Percentiles rank a stretch among this genome's conserved stretches.
phyloP scores from a whole-genome alignment of 2,797 vertebrate genomes.

The Ambastaia sidthimunki region DNA sequence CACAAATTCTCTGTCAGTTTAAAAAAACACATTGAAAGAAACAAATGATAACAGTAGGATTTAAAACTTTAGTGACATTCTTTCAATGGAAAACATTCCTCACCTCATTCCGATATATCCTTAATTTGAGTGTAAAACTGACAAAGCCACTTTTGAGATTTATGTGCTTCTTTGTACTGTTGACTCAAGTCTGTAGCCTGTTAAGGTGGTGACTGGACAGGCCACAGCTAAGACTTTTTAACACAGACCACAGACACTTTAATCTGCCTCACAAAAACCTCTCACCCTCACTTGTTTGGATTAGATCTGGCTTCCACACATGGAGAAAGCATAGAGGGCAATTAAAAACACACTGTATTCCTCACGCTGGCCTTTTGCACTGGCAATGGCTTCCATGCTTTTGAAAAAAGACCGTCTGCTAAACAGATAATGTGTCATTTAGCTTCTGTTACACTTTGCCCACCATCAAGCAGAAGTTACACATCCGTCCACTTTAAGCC shows the following conservation, averaged over 20 bases:
- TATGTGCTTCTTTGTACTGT: slow-evolving; percentile 57
- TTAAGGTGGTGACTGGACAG: slow-evolving; percentile 49
- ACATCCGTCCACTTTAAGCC: slow-evolving; percentile 72
- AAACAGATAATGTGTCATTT: slow-evolving; percentile 81
- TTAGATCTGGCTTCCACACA: slow-evolving; percentile 71
- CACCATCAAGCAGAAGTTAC: slow-evolving; percentile 63
- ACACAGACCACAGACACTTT: slow-evolving; percentile 45
- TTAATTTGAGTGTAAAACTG: slow-evolving; percentile 57
- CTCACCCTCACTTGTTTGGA: slow-evolving; percentile 46
- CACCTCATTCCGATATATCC: slow-evolving; percentile 25
- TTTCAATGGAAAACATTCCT: slow-evolving; percentile 45
- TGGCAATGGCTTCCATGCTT: slow-evolving; percentile 60
- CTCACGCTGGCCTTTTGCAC: slow-evolving; percentile 68
- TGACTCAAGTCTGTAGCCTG: slow-evolving; percentile 37
- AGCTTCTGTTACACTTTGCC: slow-evolving; percentile 68
- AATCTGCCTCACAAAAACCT: slow-evolving; percentile 40
- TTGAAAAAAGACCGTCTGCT: slow-evolving; percentile 75
- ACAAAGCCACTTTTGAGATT: slow-evolving; percentile 56
- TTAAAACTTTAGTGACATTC: slow-evolving; percentile 36
- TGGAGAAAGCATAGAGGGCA: slow-evolving; percentile 85
- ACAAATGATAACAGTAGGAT: slow-evolving; percentile 39
- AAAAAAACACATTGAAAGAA: slow-evolving; percentile 12
- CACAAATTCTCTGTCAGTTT: no score
- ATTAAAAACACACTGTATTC: slow-evolving; percentile 77
- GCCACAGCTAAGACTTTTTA: slow-evolving; percentile 46